Base-by-base conservation (phyloP, 2,888 invertebrate genomes). In the Seira ritae region DNA sequence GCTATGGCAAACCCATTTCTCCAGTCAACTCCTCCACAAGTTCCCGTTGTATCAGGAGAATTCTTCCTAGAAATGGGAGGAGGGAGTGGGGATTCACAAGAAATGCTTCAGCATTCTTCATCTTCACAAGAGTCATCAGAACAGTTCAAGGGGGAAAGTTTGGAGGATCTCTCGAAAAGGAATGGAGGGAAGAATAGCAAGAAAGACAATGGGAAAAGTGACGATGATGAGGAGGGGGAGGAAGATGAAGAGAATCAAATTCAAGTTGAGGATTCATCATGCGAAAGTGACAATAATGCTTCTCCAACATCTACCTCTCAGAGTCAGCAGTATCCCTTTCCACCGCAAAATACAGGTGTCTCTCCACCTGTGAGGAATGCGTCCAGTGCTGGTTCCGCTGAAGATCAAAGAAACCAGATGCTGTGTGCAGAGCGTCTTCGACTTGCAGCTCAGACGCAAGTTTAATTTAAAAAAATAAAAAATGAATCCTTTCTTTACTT, bases 371-470 rank as follows among this genome's bases (percentile, higher is more conserved):
- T 46, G 15, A 74, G 78, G 31, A 0, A 42, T 17, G 24, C 68
- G 10, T 24, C 75, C 4, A 20, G 6, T 50, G n/a, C 68, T 24
- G 69, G 31, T 37, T 22, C 46, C 20, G 55, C 31, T 1, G 15
- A 78, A 23, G 86, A 87, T 69, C 80, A 76, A 67, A 65, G 86
- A 3, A 85, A 79, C 50, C 88, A 86, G 55, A 55, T 88, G 10
- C 50, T 87, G 0, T 88, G 87, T 71, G 88, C 88, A 1, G 88
- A 88, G 65, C 60, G 88, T 79, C 83, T 88, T 76, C 85, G 86
- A 19, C 67, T 88, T 42, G 88, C 88, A 17, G 88, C 88, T 1
- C 88, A 88, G 78, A 86, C 86, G 88, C 87, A 67, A 84, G 84
- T 70, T 6, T 19, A 70, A 12, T 10, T 19, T 46, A 22, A 60